Evolutionary conservation across 1,140 invertebrate species (phyloP).

Genomic region (Matsumurasca onukii): DNA sequence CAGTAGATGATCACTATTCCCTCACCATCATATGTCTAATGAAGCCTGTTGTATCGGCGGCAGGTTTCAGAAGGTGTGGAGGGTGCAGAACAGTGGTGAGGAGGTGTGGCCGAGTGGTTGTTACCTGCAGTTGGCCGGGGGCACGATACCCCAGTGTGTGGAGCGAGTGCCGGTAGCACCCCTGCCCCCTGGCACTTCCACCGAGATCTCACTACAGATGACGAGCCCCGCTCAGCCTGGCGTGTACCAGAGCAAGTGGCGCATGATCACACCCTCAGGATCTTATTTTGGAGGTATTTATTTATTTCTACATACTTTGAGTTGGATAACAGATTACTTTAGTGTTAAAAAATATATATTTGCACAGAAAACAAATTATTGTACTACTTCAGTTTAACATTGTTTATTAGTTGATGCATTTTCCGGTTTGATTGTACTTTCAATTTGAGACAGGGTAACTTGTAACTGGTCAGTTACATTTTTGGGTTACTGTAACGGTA

Average conservation of each 20-base stretch:
- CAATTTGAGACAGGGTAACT: too few species aligned
- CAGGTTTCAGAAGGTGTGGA: constrained; percentile 78
- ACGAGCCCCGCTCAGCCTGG: constrained; percentile 66
- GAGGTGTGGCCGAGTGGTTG: constrained; percentile 78
- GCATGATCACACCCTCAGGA: constrained; percentile 75
- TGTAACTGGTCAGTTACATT: too few species aligned
- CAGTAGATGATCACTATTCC: too few species aligned
- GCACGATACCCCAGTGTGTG: constrained; percentile 55
- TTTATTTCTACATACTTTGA: too few species aligned
- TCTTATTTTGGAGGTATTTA: constrained; percentile 82
- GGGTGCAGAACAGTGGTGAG: constrained; percentile 74
- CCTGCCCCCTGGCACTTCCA: constrained; percentile 64
- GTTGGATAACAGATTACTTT: constrained; percentile 16
- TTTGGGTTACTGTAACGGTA: not conserved
- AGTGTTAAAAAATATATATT: not conserved
- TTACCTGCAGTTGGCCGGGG: constrained; percentile 64
- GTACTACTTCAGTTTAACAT: too few species aligned
- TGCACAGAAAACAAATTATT: not conserved
- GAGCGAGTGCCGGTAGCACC: constrained; percentile 57
- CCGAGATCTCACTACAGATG: constrained; percentile 68
- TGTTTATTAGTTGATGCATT: not conserved
- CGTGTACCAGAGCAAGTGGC: constrained; percentile 80
- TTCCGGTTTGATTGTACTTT: not conserved
- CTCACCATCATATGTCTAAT: too few species aligned
- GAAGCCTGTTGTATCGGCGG: too few species aligned